Base-by-base conservation (phyloP, 2,113 vertebrate species). In the Chauna torquata region DNA sequence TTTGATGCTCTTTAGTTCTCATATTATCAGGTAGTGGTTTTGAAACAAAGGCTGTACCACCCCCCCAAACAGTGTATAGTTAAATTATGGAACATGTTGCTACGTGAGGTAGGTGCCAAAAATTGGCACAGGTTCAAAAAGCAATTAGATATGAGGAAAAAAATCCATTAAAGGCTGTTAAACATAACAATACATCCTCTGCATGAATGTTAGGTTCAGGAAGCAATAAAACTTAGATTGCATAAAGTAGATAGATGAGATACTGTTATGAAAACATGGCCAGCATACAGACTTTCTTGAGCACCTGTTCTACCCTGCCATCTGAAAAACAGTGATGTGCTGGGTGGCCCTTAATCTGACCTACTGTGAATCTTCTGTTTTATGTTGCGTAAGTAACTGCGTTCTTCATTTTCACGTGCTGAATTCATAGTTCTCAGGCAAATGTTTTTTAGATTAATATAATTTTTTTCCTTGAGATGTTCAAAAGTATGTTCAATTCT, bases 91-190 rank as follows among this genome's bases (percentile, higher is more conserved):
- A 89, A 75, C 59, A 86, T 32, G 69, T n/a, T 79, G 70, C 70
- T 52, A 40, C 50, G 16, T 54, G 87, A 96, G 68, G 93, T 93
- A 79, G 94, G 84, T 97, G 87, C 94, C 54, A 82, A 45, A 94
- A 95, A 76, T 28, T 97, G 96, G 96, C 96, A 74, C 78, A 14
- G 58, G 40, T 82, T 95, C 96, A 95, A 58, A 96, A 96, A 95
- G 94, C 96, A 97, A 97, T 97, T 97, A 96, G 87, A 94, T 3
- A 42, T 85, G 94, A 93, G 95, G 85, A 79, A 93, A 89, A 85
- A 82, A 96, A 95, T 82, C 96, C 96, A 97, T 96, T 95, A 97
- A 80, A 90, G 96, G 96, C 94, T 96, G 90, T 96, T 97, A 94
- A 95, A 96, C 89, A 72, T 96, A 91, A 95, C 93, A 95, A 94